Conservation (phyloP, 1,140 invertebrate genomes). For the Metopolophium dirhodum region DNA sequence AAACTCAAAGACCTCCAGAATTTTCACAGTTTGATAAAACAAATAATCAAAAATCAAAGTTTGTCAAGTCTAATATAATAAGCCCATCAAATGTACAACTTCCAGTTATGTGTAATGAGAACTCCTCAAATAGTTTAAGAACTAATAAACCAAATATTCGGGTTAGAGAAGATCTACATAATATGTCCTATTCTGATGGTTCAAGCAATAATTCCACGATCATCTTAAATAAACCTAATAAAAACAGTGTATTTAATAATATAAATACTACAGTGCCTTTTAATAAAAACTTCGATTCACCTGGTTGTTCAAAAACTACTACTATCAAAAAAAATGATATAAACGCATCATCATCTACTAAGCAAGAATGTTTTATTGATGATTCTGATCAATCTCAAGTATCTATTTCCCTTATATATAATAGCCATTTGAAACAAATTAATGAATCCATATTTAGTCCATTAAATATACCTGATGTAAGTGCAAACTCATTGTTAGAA, state of each 20-base stretch:
- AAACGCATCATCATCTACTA: background rate
- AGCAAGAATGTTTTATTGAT: background rate
- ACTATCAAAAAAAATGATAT: background rate
- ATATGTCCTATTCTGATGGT: background rate
- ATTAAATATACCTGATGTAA: background rate
- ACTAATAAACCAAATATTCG: background rate
- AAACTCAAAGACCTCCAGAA: background rate
- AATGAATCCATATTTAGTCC: conserved; percentile 24
- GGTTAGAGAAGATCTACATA: conserved; percentile 5
- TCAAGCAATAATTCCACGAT: background rate
- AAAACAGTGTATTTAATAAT: background rate
- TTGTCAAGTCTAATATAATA: background rate
- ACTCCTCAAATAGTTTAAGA: background rate
- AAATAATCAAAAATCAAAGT: background rate
- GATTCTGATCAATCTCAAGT: background rate
- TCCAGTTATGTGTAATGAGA: background rate
- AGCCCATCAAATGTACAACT: background rate
- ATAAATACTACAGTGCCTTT: background rate
- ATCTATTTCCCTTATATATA: background rate
- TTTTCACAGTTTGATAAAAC: background rate
- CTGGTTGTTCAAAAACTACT: background rate
- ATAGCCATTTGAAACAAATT: background rate
- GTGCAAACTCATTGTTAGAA: background rate
- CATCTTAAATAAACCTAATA: background rate
- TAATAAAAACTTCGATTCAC: background rate